Conservation (phyloP, 2,888 invertebrate species). For the Polylopha cassiicola region DNA sequence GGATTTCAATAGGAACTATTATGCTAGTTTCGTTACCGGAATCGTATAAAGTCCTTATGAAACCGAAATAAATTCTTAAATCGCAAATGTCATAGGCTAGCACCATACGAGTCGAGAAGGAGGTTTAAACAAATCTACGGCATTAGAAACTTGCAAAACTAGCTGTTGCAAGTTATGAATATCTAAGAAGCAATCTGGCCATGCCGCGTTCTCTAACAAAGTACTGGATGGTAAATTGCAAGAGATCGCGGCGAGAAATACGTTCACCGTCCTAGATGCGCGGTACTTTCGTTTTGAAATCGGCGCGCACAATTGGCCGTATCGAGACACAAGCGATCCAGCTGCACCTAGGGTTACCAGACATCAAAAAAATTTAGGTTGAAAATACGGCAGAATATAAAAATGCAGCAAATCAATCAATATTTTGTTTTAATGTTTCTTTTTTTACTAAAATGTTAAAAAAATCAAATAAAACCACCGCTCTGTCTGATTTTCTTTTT, state of each 20-base stretch:
- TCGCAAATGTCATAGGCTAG: not conserved
- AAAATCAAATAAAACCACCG: no score
- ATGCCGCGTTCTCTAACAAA: constrained; percentile 60
- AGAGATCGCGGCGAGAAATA: constrained; percentile 72
- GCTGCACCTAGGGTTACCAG: constrained; percentile 40
- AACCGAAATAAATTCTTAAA: constrained; percentile 6
- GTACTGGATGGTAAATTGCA: constrained; percentile 66
- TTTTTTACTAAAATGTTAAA: no score
- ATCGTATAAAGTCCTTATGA: no score
- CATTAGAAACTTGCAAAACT: constrained; percentile 55
- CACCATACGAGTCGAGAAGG: constrained; percentile 13
- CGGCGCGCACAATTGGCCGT: constrained; percentile 75
- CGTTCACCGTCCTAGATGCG: constrained; percentile 77
- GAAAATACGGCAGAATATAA: no score
- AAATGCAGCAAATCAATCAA: no score
- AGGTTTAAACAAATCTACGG: constrained; percentile 39
- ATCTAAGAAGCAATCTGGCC: constrained; percentile 57
- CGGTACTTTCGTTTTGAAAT: constrained; percentile 77
- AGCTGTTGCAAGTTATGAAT: constrained; percentile 64
- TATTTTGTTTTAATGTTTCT: no score
- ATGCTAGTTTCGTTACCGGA: no score
- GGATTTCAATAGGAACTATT: no score
- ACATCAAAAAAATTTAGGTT: no score
- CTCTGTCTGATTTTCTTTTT: no score
- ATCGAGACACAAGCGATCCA: constrained; percentile 64